A percentile compares a stretch with the other conserved stretches of the same genome.
These are phyloP conservation scores for Melieria picta DNA, from an alignment of 2,888 invertebrate genomes.

Conservation along the genomic window DNA sequence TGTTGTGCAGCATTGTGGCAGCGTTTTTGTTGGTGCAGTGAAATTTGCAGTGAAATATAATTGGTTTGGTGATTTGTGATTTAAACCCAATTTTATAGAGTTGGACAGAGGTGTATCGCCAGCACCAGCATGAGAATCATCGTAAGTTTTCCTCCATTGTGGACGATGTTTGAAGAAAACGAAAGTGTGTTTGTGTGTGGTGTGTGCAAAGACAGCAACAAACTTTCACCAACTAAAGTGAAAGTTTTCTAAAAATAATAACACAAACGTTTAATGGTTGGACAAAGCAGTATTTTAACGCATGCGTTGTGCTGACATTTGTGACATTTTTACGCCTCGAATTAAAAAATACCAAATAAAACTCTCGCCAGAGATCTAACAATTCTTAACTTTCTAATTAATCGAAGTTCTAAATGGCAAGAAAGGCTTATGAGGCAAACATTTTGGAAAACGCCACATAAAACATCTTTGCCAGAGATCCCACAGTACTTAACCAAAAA, in stretches of 20 bases:
- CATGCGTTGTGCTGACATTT: no score
- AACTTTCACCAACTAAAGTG: conserved; percentile 41
- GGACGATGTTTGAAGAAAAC: conserved; percentile 29
- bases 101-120: not conserved
- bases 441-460: no score
- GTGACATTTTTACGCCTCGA: no score
- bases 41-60: not conserved
- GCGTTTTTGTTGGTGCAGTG: not conserved
- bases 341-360: no score
- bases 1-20: not conserved
- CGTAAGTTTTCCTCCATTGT: conserved; percentile 18
- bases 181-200: conserved; percentile 32
- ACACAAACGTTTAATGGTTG: not conserved
- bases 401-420: no score
- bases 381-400: no score
- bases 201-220: not conserved
- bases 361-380: no score
- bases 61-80: no score
- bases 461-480: no score
- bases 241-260: conserved; percentile 35
- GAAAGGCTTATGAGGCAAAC: no score
- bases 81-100: not conserved
- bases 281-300: no score
- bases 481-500: no score
- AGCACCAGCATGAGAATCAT: conserved; percentile 21